phyloP scores from a whole-genome alignment of 2,797 vertebrate species.

The Gila robusta region DNA sequence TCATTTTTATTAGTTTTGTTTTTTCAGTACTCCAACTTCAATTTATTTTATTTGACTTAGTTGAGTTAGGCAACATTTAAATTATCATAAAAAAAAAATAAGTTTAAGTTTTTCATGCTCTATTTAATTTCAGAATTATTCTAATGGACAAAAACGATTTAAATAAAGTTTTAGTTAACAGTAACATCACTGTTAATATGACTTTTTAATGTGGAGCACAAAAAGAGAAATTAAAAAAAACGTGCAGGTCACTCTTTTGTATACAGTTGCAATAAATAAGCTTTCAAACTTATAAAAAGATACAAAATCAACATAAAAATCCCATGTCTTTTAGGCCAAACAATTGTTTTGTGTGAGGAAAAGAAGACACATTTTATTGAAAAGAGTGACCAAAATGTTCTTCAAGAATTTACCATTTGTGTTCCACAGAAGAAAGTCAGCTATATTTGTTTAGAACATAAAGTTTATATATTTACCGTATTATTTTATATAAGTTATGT shows the following conservation, averaged over 20 bases:
- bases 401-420: background rate
- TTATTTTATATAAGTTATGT: background rate
- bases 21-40: background rate
- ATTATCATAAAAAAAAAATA: too few species aligned
- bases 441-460: background rate
- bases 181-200: background rate
- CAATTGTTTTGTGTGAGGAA: background rate
- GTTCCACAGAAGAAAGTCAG: background rate
- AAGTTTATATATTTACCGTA: background rate
- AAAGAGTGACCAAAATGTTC: background rate
- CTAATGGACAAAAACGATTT: background rate
- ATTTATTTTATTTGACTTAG: background rate
- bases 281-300: background rate
- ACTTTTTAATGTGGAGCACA: background rate
- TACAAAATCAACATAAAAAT: background rate
- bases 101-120: background rate
- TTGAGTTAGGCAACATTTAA: background rate
- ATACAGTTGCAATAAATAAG: background rate
- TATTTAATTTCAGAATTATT: background rate
- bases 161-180: background rate
- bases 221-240: background rate
- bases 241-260: background rate
- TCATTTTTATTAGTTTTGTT: background rate
- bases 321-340: background rate
- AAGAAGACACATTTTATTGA: background rate